These are phyloP conservation scores for Amblyteles armatorius DNA, from an alignment of 2,888 invertebrate species.

Conservation along the genomic window DNA sequence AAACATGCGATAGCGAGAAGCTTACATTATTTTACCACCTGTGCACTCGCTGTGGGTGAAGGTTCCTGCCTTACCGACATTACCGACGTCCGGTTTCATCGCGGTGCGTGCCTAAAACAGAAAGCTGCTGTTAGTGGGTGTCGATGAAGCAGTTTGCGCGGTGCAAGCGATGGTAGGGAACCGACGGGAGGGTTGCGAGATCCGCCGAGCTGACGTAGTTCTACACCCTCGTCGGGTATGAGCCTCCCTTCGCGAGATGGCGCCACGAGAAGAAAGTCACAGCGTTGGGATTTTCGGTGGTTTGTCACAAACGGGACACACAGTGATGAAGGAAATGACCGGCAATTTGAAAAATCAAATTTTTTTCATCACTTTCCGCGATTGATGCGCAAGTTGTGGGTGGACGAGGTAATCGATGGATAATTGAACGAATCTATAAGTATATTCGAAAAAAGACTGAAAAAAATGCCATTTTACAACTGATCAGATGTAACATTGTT, in stretches of 20 bases:
- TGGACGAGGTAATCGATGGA: too few relatives aligned
- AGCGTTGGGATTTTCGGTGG: neutral
- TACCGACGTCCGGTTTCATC: conserved; percentile 31
- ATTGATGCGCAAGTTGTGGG: neutral
- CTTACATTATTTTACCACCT: neutral
- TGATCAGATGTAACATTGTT: too few relatives aligned
- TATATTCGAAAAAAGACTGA: too few relatives aligned
- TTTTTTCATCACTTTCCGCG: neutral
- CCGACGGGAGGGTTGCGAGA: conserved; percentile 16
- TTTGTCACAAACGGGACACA: neutral
- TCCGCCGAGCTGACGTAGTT: conserved; percentile 15
- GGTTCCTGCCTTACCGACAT: conserved; percentile 58
- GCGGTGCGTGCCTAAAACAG: neutral
- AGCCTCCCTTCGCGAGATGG: conserved; percentile 70
- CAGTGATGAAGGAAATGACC: neutral
- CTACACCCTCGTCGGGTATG: conserved; percentile 27
- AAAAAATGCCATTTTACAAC: too few relatives aligned
- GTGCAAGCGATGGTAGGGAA: conserved; percentile 44
- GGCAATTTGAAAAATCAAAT: neutral
- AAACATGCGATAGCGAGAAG: neutral
- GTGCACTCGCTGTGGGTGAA: neutral
- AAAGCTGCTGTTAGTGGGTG: neutral
- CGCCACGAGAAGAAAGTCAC: conserved; percentile 20
- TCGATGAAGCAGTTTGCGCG: conserved; percentile 60
- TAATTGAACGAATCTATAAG: too few relatives aligned